Evolutionary conservation across 1,140 invertebrate genomes (phyloP), one percentile per base, ranked within the genome.

Genomic region (Macrobrachium rosenbergii): DNA sequence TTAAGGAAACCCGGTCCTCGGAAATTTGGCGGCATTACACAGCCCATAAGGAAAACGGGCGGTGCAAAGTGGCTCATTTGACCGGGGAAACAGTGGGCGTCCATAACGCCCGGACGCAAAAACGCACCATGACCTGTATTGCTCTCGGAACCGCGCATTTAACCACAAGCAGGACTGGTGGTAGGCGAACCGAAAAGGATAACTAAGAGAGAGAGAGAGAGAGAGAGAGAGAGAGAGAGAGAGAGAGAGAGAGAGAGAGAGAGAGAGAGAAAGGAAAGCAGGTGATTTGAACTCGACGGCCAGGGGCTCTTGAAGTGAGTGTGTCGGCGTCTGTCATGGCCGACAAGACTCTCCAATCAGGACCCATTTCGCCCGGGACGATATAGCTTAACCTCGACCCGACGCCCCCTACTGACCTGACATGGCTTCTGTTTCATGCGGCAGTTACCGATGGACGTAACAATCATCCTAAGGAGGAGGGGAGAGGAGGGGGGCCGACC

Each of bases 281-380:
- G 83, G 83, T 79, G 75, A 79, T 85, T 85, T 85, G 64, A 85
- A 85, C 76, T 37, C 83, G 52, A 52, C 60, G 76, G 16, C 76
- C 76, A 59, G 78, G 75, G 12, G 37, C 75, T 63, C 75, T 73
- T 85, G 60, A 85, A 63, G 83, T 58, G 60, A 19, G 52, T 58
- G 60, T 84, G 82, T 84, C 82, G 82, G 62, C 45, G 76, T 85
- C 43, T 80, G 83, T 85, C 83, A 85, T 19, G 43, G 17, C 11
- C 75, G 83, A 85, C 83, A 85, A 85, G 83, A 85, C 83, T 85
- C 83, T 85, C 83, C 83, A 85, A 85, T 85, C 83, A 85, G 83
- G 14, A 75, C 63, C 83, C 83, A 85, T 85, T 85, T 79, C 83
- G 78, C 75, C 67, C 75, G 12, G 76, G 75, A 67, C 83, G 64